Evolutionary conservation across 2,888 invertebrate genomes (phyloP), one percentile per base, ranked within the genome.

Genomic region (Phyllotreta cruciferae): DNA sequence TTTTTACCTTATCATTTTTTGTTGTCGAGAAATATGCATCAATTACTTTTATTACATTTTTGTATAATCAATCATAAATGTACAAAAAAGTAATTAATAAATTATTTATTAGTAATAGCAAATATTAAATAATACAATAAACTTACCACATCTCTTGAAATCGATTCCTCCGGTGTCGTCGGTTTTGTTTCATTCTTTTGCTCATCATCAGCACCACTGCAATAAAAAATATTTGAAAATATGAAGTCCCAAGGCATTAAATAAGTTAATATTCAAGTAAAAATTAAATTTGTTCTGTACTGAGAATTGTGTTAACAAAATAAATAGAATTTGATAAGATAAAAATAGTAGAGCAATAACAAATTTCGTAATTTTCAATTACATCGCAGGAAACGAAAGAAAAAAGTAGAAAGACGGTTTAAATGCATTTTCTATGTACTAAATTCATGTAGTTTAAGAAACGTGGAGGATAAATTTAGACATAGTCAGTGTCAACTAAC

Each of bases 71-170:
- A n/a, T n/a, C n/a, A n/a, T n/a, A n/a, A n/a, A n/a, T n/a, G n/a
- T n/a, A n/a, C n/a, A n/a, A n/a, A 24, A 24, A 24, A 3, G 24
- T 24, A 24, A 24, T 24, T 24, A n/a, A 24, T 24, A 24, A 24
- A 24, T 24, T 24, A 24, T 24, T 24, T 24, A 4, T 3, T 24
- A 24, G 4, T 24, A 24, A 24, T 24, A 24, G 4, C 4, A 3
- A 24, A 24, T 10, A 11, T 14, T 1, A 44, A 37, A 14, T 14
- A 54, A 1, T 10, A 10, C 5, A 10, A 41, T 38, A 13, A 24
- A 69, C 70, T 70, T 45, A 68, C 70, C 64, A 61, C 60, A 56
- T 71, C 67, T 47, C 55, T 70, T 55, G 54, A 60, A 60, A 60
- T 56, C 56, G 63, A 64, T 36, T 66, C 65, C n/a, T 67, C 66